Conservation (phyloP, 2,113 vertebrate genomes). For the Pomatorhinus ruficollis region DNA sequence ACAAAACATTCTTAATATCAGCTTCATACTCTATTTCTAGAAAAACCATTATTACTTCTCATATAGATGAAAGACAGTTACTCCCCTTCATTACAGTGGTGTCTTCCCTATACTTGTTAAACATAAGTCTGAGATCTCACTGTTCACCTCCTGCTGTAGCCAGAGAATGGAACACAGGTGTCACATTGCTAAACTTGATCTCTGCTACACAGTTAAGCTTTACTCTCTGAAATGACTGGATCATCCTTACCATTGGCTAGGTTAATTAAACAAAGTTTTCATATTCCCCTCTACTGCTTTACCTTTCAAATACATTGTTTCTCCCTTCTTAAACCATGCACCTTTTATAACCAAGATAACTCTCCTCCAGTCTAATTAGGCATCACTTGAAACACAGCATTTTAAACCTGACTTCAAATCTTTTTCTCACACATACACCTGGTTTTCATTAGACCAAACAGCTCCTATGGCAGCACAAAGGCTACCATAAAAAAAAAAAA, state of each 20-base stretch:
- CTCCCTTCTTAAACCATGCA: background rate
- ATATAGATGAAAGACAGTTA: constrained; percentile 26
- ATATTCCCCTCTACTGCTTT: background rate
- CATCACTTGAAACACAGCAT: background rate
- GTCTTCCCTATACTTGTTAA: constrained; percentile 38
- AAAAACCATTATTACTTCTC: constrained; percentile 35
- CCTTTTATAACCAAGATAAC: background rate
- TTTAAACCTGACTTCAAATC: constrained; percentile 11
- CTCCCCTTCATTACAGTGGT: constrained; percentile 13
- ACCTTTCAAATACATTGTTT: background rate
- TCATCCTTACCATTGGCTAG: constrained; percentile 11
- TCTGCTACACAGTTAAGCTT: constrained; percentile 27
- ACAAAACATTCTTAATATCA: background rate
- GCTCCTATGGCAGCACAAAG: background rate
- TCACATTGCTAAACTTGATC: constrained; percentile 57
- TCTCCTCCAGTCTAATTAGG: constrained; percentile 8
- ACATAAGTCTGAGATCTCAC: constrained; percentile 35
- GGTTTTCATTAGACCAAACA: background rate
- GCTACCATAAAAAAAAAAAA: background rate
- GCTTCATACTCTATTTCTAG: background rate
- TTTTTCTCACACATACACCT: background rate
- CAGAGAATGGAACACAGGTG: constrained; percentile 55
- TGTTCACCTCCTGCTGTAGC: constrained; percentile 58
- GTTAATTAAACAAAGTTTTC: constrained; percentile 50
- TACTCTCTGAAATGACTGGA: constrained; percentile 26